Conservation (phyloP, 2,113 vertebrate genomes). For the Murina feae region DNA sequence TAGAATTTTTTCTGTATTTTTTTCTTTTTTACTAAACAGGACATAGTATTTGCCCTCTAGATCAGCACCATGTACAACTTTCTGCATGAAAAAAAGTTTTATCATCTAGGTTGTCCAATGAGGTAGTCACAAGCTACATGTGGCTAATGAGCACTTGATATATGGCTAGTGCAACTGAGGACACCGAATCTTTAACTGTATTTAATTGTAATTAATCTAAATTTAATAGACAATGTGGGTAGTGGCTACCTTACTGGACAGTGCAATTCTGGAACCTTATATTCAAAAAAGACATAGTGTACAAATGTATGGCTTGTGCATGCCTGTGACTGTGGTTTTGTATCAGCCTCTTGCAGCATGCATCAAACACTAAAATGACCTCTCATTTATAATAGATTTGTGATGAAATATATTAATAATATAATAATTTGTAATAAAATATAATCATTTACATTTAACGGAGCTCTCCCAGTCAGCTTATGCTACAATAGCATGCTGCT, state of each 20-base stretch:
- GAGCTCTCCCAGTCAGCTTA: background rate
- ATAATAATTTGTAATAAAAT: background rate
- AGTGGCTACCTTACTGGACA: background rate
- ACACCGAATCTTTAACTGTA: background rate
- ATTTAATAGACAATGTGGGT: background rate
- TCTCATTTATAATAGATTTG: background rate
- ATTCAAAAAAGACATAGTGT: background rate
- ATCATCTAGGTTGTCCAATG: background rate
- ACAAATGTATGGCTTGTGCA: background rate
- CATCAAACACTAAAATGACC: too few relatives aligned
- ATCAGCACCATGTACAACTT: background rate
- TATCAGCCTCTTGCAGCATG: background rate
- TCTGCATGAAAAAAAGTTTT: background rate
- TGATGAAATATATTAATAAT: background rate
- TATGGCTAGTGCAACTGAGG: background rate
- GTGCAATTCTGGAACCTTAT: background rate
- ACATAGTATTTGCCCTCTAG: background rate
- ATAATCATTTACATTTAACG: background rate
- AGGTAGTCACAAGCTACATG: background rate
- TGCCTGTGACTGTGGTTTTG: background rate
- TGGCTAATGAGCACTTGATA: background rate
- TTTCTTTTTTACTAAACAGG: background rate
- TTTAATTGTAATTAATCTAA: constrained; percentile 23
- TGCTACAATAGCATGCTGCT: background rate
- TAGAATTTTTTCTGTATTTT: background rate